Conservation (phyloP, 2,797 vertebrate genomes). For the Huso huso region DNA sequence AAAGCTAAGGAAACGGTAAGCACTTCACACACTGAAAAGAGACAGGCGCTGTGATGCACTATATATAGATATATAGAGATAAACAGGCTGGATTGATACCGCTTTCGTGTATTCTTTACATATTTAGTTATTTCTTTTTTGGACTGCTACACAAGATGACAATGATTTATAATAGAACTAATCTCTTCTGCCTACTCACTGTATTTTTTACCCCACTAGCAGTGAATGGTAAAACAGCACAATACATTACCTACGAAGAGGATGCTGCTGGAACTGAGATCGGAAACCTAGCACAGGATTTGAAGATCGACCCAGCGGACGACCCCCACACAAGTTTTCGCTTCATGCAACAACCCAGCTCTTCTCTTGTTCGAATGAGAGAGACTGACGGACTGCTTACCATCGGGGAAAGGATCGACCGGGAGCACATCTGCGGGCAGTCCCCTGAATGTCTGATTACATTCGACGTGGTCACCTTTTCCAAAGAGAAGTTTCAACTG, state of each 20-base stretch:
- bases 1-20: constrained; percentile 28
- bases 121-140: constrained; percentile 13
- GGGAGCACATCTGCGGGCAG: constrained; percentile 15
- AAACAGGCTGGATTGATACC: constrained; percentile 1
- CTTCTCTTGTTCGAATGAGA: constrained; percentile 6
- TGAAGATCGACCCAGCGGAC: neutral
- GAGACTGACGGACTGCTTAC: constrained; percentile 12
- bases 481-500: constrained; percentile 14
- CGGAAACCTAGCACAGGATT: constrained; percentile 4
- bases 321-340: constrained; percentile 5
- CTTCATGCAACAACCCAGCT: constrained; percentile 24
- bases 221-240: constrained; percentile 40
- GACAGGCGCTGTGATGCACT: neutral
- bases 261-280: constrained; percentile 12
- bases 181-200: constrained; percentile 16
- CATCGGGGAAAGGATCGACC: constrained; percentile 20
- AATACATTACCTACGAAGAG: constrained; percentile 46
- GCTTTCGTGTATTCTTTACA: constrained; percentile 24
- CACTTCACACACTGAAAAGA: constrained; percentile 15
- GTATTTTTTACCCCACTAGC: constrained; percentile 35
- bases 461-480: constrained; percentile 18
- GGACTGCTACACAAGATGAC: neutral
- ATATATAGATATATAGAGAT: neutral
- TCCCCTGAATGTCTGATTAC: constrained; percentile 13
- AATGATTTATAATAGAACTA: constrained; percentile 31